phyloP scores from a whole-genome alignment of 1,140 invertebrate species.

The Neotoxoptera formosana region DNA sequence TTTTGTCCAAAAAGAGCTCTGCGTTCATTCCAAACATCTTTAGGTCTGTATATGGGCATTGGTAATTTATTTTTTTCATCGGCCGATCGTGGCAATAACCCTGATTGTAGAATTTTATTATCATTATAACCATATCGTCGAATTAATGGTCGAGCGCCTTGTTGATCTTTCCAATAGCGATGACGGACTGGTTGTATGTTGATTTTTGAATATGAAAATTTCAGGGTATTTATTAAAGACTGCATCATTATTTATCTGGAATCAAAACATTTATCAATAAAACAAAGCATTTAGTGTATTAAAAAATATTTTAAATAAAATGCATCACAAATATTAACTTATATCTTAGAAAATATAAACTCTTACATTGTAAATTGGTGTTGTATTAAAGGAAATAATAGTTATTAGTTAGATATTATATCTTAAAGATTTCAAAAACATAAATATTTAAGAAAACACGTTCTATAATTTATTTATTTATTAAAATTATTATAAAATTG shows the following conservation, averaged over 20 bases:
- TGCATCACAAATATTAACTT: neutral
- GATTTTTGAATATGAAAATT: constrained; percentile 43
- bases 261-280: neutral
- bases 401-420: neutral
- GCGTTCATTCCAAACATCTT: constrained; percentile 76
- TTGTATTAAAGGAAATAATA: neutral
- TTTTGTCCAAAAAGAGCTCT: constrained; percentile 91
- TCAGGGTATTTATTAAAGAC: constrained; percentile 7
- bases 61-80: constrained; percentile 65
- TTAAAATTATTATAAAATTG: neutral
- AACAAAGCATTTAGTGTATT: neutral
- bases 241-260: constrained; percentile 32
- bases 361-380: neutral
- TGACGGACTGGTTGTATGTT: constrained; percentile 65
- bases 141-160: constrained; percentile 69
- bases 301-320: neutral
- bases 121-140: constrained; percentile 73
- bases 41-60: constrained; percentile 76
- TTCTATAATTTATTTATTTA: neutral
- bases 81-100: constrained; percentile 72
- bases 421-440: neutral
- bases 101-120: constrained; percentile 72
- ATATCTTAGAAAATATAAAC: neutral
- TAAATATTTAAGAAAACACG: neutral
- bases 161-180: constrained; percentile 75